phyloP scores from a whole-genome alignment of 2,113 vertebrate genomes.

The Coturnix japonica region DNA sequence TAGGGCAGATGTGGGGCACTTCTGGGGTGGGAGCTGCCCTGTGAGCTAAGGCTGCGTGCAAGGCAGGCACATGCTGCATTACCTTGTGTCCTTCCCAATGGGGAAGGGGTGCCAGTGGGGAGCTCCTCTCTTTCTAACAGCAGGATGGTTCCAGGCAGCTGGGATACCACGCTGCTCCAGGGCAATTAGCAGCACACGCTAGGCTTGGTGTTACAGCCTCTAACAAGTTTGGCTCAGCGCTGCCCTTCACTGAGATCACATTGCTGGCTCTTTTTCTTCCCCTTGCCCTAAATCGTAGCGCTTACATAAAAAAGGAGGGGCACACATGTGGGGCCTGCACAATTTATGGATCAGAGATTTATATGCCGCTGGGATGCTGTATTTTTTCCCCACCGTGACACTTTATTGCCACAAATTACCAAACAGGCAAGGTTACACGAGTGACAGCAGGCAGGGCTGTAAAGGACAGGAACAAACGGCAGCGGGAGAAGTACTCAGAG shows the following conservation, averaged over 20 bases:
- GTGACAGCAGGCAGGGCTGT: constrained; percentile 56
- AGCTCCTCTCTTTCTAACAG: not conserved
- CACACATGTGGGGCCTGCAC: not conserved
- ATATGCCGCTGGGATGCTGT: constrained; percentile 4
- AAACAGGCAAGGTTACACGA: constrained; percentile 41
- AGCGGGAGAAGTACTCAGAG: constrained; percentile 24
- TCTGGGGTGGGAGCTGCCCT: not conserved
- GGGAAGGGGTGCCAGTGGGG: not conserved
- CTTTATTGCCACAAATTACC: constrained; percentile 72
- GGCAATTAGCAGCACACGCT: not conserved
- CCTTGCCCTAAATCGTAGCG: constrained; percentile 55
- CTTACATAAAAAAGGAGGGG: constrained; percentile 25
- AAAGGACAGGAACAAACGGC: constrained; percentile 27
- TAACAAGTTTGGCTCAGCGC: not conserved
- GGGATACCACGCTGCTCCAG: not conserved
- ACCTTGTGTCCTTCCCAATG: not conserved
- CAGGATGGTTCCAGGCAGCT: not conserved
- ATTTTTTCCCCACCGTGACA: constrained; percentile 66
- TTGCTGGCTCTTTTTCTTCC: not conserved
- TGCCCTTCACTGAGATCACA: constrained; percentile 29
- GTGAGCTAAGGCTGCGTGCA: not conserved
- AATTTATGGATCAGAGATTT: constrained; percentile 66
- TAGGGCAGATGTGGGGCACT: not conserved
- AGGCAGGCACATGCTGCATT: rapidly evolving
- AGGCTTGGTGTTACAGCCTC: not conserved